Evolutionary conservation across 2,797 vertebrate species (phyloP), one percentile per base, ranked within the genome.

Genomic region (Acipenser oxyrinchus): DNA sequence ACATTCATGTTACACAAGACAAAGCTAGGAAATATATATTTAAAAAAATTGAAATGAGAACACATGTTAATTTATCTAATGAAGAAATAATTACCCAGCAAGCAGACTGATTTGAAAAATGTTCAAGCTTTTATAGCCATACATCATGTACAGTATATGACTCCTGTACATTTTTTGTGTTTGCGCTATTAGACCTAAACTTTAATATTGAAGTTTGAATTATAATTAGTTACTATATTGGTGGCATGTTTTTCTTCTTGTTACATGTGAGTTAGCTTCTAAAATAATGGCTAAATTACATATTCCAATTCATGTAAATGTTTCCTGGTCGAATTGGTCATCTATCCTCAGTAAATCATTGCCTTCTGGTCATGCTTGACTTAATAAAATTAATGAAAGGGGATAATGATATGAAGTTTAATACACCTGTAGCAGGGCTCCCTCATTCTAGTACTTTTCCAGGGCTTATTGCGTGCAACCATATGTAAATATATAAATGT

Each of bases 151-250:
- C 9, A 15, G 8, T 62, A 2, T 18, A 15, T 23, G 60, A 37
- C 48, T 48, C 52, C 52, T 48, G 48, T 18, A 62, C 9, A 37
- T 62, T 62, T 18, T 37, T 6, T 58, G 55, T n/a, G 12, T 13
- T 58, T 58, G 3, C 55, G 13, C 55, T 12, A 10, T 37, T 7
- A 58, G 55, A 58, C 55, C 23, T 9, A 62, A 0, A 7, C 48
- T 62, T 62, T 62, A 62, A 62, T 18, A 8, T 1, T n/a, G 18
- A 23, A 37, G 18, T 13, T 62, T 10, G 10, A 8, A 48, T 62
- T 62, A 15, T 62, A 62, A 62, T 62, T 62, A 62, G 18, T 62
- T 62, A 37, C 60, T 18, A 37, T 23, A 23, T 18, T 62, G 60
- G 1, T 64, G 6, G 6, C 49, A 8, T 18, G 6, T 18, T 52